A percentile compares a stretch with the other conserved stretches of the same genome.
Conservation (phyloP, 2,113 vertebrate species). For the Plotosus lineatus region DNA sequence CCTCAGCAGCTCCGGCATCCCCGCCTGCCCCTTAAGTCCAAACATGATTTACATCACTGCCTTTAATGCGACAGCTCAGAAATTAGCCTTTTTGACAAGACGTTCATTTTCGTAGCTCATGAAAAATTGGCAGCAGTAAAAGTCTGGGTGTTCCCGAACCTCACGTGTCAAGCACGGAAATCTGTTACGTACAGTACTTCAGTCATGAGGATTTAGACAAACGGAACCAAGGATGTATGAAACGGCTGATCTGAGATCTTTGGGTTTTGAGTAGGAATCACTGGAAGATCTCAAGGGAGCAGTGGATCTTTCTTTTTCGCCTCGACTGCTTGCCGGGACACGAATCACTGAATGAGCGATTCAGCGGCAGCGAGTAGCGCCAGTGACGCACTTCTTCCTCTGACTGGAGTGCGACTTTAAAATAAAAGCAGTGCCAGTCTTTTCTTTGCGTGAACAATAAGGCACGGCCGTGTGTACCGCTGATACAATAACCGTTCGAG, state of each 20-base stretch:
- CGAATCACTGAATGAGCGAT: constrained; percentile 11
- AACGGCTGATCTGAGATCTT: background rate
- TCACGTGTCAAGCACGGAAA: background rate
- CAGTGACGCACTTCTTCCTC: constrained; percentile 18
- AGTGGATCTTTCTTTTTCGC: background rate
- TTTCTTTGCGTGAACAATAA: constrained; percentile 3
- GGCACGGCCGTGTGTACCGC: background rate
- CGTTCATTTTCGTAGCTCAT: background rate
- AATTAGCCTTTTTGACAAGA: constrained; percentile 45
- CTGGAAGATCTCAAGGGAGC: background rate
- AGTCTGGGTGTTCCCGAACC: background rate
- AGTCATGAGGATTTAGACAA: background rate
- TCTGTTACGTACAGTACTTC: no score
- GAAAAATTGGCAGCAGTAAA: background rate
- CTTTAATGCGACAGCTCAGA: constrained; percentile 54
- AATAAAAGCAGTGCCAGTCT: background rate
- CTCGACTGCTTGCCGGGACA: background rate
- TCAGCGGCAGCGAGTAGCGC: background rate
- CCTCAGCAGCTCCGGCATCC: constrained; percentile 9
- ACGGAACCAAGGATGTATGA: background rate
- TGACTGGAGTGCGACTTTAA: background rate
- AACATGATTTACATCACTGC: constrained; percentile 27
- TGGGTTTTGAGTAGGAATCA: background rate
- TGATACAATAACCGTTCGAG: background rate
- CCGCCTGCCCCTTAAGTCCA: constrained; percentile 35